These are phyloP conservation scores for Deilephila elpenor DNA, from an alignment of 2,888 invertebrate genomes.

Conservation along the genomic window DNA sequence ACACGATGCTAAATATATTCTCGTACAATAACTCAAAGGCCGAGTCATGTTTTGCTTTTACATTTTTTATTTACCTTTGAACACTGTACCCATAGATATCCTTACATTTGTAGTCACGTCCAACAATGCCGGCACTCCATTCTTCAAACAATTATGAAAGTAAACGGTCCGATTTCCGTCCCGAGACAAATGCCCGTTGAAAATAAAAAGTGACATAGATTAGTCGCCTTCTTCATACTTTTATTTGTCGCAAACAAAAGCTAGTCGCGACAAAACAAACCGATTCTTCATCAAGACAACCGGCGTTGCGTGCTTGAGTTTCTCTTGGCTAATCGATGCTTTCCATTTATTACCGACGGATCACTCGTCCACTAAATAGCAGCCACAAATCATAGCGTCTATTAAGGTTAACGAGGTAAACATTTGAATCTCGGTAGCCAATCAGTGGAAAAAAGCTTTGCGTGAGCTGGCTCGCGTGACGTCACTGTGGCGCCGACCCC, in stretches of 20 bases:
- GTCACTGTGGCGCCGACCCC: constrained; percentile 49
- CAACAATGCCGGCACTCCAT: constrained; percentile 20
- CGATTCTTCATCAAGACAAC: constrained; percentile 33
- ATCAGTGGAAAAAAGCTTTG: constrained; percentile 48
- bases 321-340: constrained; percentile 46
- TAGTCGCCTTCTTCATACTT: constrained; percentile 8
- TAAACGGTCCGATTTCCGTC: constrained; percentile 12
- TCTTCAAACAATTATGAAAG: constrained; percentile 24
- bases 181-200: constrained; percentile 17
- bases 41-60: background rate
- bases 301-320: constrained; percentile 41
- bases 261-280: constrained; percentile 19
- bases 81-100: background rate
- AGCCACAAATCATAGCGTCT: constrained; percentile 54
- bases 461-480: constrained; percentile 54
- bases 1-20: background rate
- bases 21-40: background rate
- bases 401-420: constrained; percentile 59
- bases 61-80: background rate
- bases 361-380: constrained; percentile 43
- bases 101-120: background rate
- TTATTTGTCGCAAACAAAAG: constrained; percentile 23
- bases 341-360: constrained; percentile 42
- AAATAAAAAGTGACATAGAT: constrained; percentile 23
- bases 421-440: constrained; percentile 52